Evolutionary conservation across 2,113 vertebrate species (phyloP), one percentile per base, ranked within the genome.

Genomic region (Gadus macrocephalus): DNA sequence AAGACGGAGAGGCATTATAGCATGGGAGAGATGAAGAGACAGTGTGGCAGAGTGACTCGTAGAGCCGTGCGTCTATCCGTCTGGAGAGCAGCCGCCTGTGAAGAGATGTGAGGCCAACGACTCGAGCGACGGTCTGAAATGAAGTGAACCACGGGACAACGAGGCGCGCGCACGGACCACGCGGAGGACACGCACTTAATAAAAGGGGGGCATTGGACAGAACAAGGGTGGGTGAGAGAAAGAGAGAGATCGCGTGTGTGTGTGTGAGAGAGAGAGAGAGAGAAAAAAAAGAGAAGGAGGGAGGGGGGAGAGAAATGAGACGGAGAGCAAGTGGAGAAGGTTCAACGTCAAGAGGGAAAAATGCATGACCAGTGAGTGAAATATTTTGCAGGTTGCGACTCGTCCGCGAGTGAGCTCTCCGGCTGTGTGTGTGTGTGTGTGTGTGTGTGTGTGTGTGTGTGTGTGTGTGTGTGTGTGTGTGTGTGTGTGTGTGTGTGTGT

Each of bases 301-400:
- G 59, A 56, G 19, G 19, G 20, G 49, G 15, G 63, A 27, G 15
- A 15, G 77, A 55, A 59, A 66, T 74, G 71, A 79, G 71, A 42
- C 31, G 35, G 56, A 68, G 55, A 62, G 59, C 20, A 19, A 69
- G 66, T 71, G 75, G 78, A 83, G 86, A 85, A 79, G 83, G 82
- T 82, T 79, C 78, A 78, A 79, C 88, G 85, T 89, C 83, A 85
- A 84, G 62, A 76, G 80, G 66, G 78, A 70, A 81, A 81, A 86
- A 84, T 82, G 83, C 77, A 81, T 85, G 88, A 87, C 81, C 88
- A 88, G 83, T 81, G 86, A 88, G 87, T 78, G 86, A 86, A 88
- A 84, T 81, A 83, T 82, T 85, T 71, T 79, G 83, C 85, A 87
- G 80, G 88, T 88, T 88, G 81, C 22, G 81, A 83, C 84, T 85